These are phyloP conservation scores for Lasius fuliginosus DNA, from an alignment of 2,888 invertebrate species.

Conservation along the genomic window DNA sequence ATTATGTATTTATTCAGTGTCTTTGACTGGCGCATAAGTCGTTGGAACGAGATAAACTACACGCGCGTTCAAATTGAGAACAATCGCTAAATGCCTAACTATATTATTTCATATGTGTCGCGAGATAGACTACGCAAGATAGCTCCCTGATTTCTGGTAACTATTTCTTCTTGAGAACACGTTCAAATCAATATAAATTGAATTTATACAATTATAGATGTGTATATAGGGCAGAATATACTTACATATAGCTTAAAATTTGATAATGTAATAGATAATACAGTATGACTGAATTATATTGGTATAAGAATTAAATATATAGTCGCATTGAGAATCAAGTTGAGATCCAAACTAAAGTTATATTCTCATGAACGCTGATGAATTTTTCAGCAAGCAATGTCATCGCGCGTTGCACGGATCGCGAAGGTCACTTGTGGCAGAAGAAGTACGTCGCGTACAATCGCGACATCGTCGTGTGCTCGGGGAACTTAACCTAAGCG, in stretches of 20 bases:
- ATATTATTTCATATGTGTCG: slow-evolving; percentile 24
- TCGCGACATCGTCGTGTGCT: slow-evolving; percentile 93
- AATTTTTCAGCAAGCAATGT: slow-evolving; percentile 81
- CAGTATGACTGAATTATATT: neutral
- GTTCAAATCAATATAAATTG: neutral
- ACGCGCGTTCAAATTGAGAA: slow-evolving; percentile 55
- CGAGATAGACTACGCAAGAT: neutral
- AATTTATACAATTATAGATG: neutral
- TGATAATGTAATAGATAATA: neutral
- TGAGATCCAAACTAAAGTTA: neutral
- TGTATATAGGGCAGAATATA: neutral
- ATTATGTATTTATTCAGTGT: slow-evolving; percentile 61
- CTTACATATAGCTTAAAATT: neutral
- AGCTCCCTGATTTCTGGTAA: neutral
- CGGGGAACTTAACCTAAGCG: slow-evolving; percentile 94
- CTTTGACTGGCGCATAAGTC: slow-evolving; percentile 54
- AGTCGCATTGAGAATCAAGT: neutral
- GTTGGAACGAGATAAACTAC: slow-evolving; percentile 63
- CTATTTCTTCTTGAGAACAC: neutral
- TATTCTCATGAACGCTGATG: neutral
- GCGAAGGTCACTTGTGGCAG: slow-evolving; percentile 89
- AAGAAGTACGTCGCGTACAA: slow-evolving; percentile 94
- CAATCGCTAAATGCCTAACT: slow-evolving; percentile 46
- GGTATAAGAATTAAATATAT: neutral
- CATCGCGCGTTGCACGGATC: slow-evolving; percentile 82